Base-by-base conservation (phyloP, 2,113 vertebrate species). In the Nesogale talazaci region DNA sequence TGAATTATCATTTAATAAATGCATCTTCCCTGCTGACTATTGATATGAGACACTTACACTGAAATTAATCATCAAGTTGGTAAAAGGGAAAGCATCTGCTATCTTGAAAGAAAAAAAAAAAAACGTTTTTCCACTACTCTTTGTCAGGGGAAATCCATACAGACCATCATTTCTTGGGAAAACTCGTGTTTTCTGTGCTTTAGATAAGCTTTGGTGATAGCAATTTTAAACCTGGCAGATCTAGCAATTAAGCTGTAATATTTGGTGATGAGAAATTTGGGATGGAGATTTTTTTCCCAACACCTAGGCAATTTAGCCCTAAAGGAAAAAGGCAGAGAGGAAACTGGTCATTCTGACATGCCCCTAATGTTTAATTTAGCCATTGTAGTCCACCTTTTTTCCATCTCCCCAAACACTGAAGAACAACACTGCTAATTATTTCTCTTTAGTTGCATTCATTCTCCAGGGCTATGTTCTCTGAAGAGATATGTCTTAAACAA, bases 231-330 rank as follows among this genome's bases (percentile, higher is more conserved):
- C 25, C 65, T 72, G 86, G 85, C 93, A 93, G 2, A 27, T 57
- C 63, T 90, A 91, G 76, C 79, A 92, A 95, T 94, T 94, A 96
- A 91, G 91, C 91, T 89, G 93, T 93, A 95, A 95, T 94, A 92
- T 94, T 94, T 95, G 75, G 31, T 96, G 85, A 96, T 94, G 92
- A 97, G 75, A 67, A 96, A 65, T 91, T 92, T 94, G 83, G 95
- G 59, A 61, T 78, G 90, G 70, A 89, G 82, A 40, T 91, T 95
- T 88, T 31, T 90, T 95, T 90, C 79, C 87, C 57, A 94, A 79
- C 83, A 86, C 57, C 80, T 61, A 38, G 69, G 46, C 63, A 83
- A 95, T 96, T 96, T 65, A 95, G 80, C 75, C 63, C 20, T 76
- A 89, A 92, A 82, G 61, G 79, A 69, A 84, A 93, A 87, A 82